Evolutionary conservation across 2,113 vertebrate genomes (phyloP), one percentile per base, ranked within the genome.

Genomic region (Python bivittatus): DNA sequence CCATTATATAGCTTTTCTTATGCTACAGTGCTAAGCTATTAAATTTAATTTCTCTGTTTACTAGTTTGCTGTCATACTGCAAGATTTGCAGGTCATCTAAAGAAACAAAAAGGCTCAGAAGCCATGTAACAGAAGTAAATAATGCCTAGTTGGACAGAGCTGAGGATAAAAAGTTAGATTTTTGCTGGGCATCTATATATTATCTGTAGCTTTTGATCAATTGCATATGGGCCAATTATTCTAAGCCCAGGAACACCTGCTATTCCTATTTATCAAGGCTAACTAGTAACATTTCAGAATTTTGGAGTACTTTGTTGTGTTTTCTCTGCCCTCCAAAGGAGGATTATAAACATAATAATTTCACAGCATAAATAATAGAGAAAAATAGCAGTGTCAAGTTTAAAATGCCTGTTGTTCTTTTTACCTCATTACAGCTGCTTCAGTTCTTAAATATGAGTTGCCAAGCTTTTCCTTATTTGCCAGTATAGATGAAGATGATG

Each of bases 251-350:
- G 53, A 6, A 90, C 93, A 95, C 94, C 93, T 93, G 58, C 92
- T 87, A 58, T 64, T 91, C 38, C n/a, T 15, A 23, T 88, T 58
- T 86, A 60, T 60, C 42, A 83, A 83, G 48, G 12, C 29, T 84
- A 54, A 27, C 79, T 72, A 56, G 25, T 56, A 88, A 58, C 11
- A 61, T 22, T 48, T 57, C 79, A 64, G 8, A 29, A 85, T 56
- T 54, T 88, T 20, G 88, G 54, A 38, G 23, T 29, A 60, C 93
- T 93, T 96, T 95, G 33, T 61, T 90, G 17, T 79, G n/a, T 90
- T 48, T 92, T 42, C 91, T 94, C 90, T 94, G 57, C 91, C 90
- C 90, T 95, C 91, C 86, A 85, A 95, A 96, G 88, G 58, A 60
- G 4, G 38, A 91, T 88, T 85, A 58, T 88, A 48, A 48, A 54